Conservation (phyloP, 2,113 vertebrate species). For the Zosterops japonicus region DNA sequence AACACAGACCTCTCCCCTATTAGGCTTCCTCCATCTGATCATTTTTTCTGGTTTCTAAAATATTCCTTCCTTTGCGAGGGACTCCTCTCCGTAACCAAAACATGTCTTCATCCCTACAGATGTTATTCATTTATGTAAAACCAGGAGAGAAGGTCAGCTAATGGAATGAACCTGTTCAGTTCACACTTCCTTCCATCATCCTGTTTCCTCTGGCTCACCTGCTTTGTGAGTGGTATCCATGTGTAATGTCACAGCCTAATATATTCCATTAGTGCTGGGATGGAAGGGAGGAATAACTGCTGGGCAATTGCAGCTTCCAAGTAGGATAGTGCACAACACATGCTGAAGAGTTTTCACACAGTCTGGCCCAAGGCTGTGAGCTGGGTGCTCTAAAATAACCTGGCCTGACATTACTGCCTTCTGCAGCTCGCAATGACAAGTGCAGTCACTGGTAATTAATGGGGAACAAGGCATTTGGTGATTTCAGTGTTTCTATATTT, state of each 20-base stretch:
- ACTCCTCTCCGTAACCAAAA: background rate
- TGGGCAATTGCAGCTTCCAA: background rate
- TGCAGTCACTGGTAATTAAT: background rate
- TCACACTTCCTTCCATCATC: background rate
- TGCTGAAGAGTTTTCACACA: background rate
- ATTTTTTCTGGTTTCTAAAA: background rate
- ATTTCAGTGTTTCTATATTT: conserved; percentile 44
- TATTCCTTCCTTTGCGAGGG: background rate
- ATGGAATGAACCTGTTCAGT: background rate
- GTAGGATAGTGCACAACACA: background rate
- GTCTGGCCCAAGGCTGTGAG: background rate
- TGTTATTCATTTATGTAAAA: background rate
- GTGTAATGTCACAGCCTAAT: background rate
- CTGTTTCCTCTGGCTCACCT: background rate
- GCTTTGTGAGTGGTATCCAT: background rate
- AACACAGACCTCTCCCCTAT: background rate
- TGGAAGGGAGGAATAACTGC: background rate
- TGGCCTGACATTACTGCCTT: background rate
- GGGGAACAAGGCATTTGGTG: background rate
- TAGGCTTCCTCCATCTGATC: background rate
- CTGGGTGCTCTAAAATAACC: background rate
- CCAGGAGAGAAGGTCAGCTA: background rate
- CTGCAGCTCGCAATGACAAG: background rate
- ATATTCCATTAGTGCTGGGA: background rate
- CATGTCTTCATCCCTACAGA: background rate